A percentile compares a stretch with the other conserved stretches of the same genome.
phyloP scores from a whole-genome alignment of 2,113 vertebrate species.

The Tapirus terrestris region DNA sequence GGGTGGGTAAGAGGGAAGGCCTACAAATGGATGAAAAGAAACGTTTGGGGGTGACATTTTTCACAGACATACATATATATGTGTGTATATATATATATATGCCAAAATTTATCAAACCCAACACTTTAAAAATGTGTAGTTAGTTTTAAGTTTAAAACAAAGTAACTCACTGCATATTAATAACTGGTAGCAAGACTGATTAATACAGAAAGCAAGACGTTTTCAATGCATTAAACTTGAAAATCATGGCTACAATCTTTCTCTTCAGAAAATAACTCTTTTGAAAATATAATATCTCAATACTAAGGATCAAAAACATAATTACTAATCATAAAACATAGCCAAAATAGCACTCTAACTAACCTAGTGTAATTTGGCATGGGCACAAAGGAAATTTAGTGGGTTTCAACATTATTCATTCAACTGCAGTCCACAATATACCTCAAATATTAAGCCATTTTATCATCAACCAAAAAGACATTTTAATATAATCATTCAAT shows the following conservation, averaged over 20 bases:
- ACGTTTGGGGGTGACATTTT: background rate
- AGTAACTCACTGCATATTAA: background rate
- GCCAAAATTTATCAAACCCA: background rate
- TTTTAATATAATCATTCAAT: slow-evolving; percentile 16
- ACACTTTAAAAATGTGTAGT: too few relatives aligned
- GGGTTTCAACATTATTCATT: slow-evolving; percentile 35
- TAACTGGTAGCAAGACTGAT: background rate
- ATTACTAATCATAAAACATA: background rate
- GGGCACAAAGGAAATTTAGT: slow-evolving; percentile 48
- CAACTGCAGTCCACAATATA: slow-evolving; percentile 50
- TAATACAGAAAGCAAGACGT: background rate
- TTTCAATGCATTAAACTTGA: background rate
- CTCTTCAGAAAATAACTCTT: background rate
- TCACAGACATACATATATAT: background rate
- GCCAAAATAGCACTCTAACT: background rate
- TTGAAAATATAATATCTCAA: background rate
- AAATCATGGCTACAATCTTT: slow-evolving; percentile 23
- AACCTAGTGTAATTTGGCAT: background rate
- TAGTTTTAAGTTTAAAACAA: background rate
- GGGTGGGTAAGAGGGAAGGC: background rate
- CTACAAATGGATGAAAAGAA: background rate
- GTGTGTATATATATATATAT: background rate
- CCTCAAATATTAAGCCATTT: slow-evolving; percentile 41
- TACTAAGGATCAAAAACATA: background rate
- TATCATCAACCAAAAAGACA: slow-evolving; percentile 49